Conservation (phyloP, 37 sponge, comb jelly and placozoan genomes). For the Halisarca cf. caerulea region DNA sequence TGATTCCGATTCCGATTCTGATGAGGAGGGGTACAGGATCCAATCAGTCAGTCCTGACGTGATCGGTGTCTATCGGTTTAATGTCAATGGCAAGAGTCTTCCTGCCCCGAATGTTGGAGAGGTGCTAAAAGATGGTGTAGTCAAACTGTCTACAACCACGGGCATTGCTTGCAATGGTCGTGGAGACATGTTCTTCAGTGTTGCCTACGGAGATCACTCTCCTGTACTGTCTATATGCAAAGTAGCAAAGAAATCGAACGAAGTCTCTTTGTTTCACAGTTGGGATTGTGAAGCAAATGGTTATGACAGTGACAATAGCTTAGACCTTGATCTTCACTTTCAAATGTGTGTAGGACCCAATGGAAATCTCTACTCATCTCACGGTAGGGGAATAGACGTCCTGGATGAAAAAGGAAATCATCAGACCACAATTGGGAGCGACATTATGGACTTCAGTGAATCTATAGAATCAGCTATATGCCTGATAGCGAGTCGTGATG, state of each 20-base stretch:
- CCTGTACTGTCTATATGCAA: neutral
- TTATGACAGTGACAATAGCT: neutral
- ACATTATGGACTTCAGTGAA: neutral
- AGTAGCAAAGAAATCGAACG: neutral
- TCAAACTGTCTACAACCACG: too few relatives aligned
- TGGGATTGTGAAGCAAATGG: neutral
- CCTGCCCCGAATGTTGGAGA: too few relatives aligned
- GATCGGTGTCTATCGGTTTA: too few relatives aligned
- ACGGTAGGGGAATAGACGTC: neutral
- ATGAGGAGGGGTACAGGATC: neutral
- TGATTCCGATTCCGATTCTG: neutral
- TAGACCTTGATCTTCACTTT: neutral
- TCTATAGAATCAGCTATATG: neutral
- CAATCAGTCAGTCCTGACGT: neutral
- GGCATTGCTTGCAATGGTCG: neutral
- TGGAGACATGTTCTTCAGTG: neutral
- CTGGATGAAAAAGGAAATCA: neutral
- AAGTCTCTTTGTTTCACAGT: neutral
- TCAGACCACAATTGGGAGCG: neutral
- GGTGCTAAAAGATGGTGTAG: too few relatives aligned
- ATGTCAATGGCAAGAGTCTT: too few relatives aligned
- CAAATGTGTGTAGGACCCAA: neutral
- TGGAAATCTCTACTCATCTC: neutral
- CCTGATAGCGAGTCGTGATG: neutral
- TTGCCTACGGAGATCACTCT: neutral